Base-by-base conservation (phyloP, 2,888 invertebrate species). In the Baccha elongata region DNA sequence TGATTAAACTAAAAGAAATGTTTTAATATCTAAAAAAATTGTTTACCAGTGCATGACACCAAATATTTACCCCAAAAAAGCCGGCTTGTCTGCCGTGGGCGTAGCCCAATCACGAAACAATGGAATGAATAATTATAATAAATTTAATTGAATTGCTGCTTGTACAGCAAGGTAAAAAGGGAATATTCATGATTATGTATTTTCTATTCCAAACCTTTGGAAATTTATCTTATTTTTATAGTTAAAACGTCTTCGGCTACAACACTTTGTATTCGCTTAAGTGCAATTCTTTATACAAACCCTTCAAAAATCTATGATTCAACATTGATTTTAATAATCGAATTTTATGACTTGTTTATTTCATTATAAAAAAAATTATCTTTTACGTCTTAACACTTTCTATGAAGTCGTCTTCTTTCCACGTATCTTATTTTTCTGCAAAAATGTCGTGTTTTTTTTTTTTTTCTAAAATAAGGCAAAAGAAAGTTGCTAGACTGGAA, bases 61-160 rank as follows among this genome's bases (percentile, higher is more conserved):
- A 58, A 74, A 80, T 80, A 69, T 74, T 74, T 69, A 64, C 55
- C 13, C 1, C 7, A 55, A 50, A 23, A 78, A 76, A 76, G 72
- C 81, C 81, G 81, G 81, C 44, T 67, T 52, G 71, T 46, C 53
- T 76, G 29, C 62, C 48, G 81, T 83, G 81, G 81, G 81, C 81
- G 81, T 83, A 83, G 76, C 72, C 81, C 71, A 44, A 48, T 8
- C 21, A 58, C 32, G 44, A 42, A 67, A 75, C 72, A 83, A 83
- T 83, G 76, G 72, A 72, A 60, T 13, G 40, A 46, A n/a, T 26
- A 11, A 40, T 7, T 17, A 21, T 11, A 58, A 37, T 23, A 58
- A 48, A 23, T 15, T 72, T 37, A 21, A 55, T 35, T 55, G 19
- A 29, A 29, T 8, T 15, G 11, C 50, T 13, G 19, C n/a, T 29